Percentiles rank a stretch among this genome's conserved stretches.
Conservation (phyloP, 2,113 vertebrate genomes). For the Sturnira hondurensis region DNA sequence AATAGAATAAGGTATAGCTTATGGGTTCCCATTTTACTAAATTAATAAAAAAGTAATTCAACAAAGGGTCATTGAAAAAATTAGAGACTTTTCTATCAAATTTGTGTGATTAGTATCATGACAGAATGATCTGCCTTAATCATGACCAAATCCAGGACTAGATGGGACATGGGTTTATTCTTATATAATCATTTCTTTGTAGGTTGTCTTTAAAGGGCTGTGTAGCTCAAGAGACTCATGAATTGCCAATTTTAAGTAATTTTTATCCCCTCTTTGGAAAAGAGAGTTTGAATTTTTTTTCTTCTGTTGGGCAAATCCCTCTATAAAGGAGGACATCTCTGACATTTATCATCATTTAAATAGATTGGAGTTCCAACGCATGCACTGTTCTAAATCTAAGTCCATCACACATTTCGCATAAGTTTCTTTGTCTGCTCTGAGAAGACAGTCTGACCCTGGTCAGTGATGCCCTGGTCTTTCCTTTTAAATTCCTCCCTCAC, state of each 20-base stretch:
- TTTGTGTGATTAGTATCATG: neutral
- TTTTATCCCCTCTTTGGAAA: slow-evolving; percentile 64
- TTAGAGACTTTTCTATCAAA: neutral
- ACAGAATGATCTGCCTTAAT: neutral
- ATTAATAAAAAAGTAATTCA: neutral
- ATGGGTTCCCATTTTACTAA: slow-evolving; percentile 1
- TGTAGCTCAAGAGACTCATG: slow-evolving; percentile 30
- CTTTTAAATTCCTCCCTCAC: slow-evolving; percentile 28
- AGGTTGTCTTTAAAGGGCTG: slow-evolving; percentile 17
- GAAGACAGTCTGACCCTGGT: slow-evolving; percentile 53
- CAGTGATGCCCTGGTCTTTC: neutral
- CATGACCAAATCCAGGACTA: neutral
- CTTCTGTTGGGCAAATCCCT: slow-evolving; percentile 61
- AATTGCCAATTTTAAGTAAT: slow-evolving; percentile 51
- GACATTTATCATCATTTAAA: slow-evolving; percentile 75
- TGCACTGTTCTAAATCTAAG: slow-evolving; percentile 48
- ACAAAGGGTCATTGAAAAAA: neutral
- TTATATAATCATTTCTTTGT: slow-evolving; percentile 37
- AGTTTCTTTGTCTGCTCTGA: slow-evolving; percentile 61
- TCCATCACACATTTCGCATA: slow-evolving; percentile 65
- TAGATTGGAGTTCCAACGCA: slow-evolving; percentile 66
- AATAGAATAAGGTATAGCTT: neutral
- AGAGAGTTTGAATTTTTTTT: slow-evolving; percentile 61
- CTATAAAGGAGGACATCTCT: slow-evolving; percentile 47
- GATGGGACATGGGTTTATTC: neutral